Base-by-base conservation (phyloP, 2,113 vertebrate species). In the Arizona elegans region DNA sequence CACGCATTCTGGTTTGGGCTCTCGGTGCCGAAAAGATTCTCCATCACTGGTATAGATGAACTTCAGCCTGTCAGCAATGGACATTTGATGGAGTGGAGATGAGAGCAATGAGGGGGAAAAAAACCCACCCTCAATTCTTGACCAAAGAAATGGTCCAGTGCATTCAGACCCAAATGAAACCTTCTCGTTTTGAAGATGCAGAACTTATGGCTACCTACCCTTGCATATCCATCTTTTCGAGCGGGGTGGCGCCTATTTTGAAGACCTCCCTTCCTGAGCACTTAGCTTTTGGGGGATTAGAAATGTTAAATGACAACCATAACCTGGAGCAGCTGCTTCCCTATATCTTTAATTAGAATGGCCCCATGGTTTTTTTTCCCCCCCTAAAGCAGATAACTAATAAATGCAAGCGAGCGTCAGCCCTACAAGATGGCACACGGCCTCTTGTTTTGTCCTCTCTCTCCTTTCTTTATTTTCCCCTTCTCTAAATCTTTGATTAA, bases 381-480 rank as follows among this genome's bases (percentile, higher is more conserved):
- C 95, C 52, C 96, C 95, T 85, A 94, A 96, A 96, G 94, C 96
- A 96, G 96, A 97, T 97, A 97, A 97, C 96, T 97, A 97, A 97
- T 97, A 97, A 97, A 97, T 96, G 96, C 96, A 95, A 94, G 95
- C 96, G 94, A 97, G 97, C 95, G 26, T 96, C 95, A 93, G 96
- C 97, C 96, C 96, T 97, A 97, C 96, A 96, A 95, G 96, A 96
- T 93, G 96, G 97, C 97, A 96, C 97, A 96, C 95, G 95, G 96
- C 97, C 93, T 88, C 97, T 96, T 97, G 97, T 95, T 97, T 96
- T 53, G 43, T 87, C 47, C 23, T 53, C 70, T 17, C 33, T 19
- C 70, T 38, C 70, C 33, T 33, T 81, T 33, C n/a, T 33, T 75
- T 33, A 17, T 38, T 81, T 17, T 81, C 6, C 33, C 70, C n/a